These are phyloP conservation scores for Penaeus vannamei DNA, from an alignment of 1,140 invertebrate genomes.

Conservation along the genomic window DNA sequence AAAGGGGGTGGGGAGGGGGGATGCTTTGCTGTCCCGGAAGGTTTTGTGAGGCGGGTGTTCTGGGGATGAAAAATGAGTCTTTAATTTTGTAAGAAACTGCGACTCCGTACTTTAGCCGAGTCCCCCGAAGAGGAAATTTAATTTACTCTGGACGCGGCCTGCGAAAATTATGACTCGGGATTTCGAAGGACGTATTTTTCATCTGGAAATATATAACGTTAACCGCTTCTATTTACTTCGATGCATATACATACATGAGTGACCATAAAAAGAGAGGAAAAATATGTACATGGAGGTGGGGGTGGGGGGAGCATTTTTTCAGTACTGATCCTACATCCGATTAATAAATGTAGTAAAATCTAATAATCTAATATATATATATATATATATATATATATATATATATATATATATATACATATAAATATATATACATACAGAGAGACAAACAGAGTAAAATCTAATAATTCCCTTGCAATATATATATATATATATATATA, in stretches of 20 bases:
- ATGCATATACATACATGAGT: neutral
- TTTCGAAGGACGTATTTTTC: neutral
- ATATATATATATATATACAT: neutral
- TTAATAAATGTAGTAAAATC: neutral
- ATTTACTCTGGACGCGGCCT: too few species aligned
- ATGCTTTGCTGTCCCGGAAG: too few species aligned
- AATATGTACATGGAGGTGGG: too few species aligned
- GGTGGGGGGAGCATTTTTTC: too few species aligned
- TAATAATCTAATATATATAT: neutral
- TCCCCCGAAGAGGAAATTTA: too few species aligned
- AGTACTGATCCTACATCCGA: neutral
- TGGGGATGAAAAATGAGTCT: too few species aligned
- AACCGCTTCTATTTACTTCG: neutral
- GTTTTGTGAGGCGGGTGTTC: too few species aligned
- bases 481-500: neutral
- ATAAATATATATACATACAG: too few species aligned
- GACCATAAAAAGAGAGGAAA: neutral
- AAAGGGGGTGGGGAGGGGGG: too few species aligned
- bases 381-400: slow-evolving; percentile 12
- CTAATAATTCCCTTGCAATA: neutral
- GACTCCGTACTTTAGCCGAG: too few species aligned
- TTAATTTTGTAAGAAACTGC: too few species aligned
- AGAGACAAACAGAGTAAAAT: neutral
- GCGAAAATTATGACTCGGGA: too few species aligned
- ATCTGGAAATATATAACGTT: neutral